These are phyloP conservation scores for Zaprionus lineosus DNA, from an alignment of 2,888 invertebrate species.

Conservation along the genomic window DNA sequence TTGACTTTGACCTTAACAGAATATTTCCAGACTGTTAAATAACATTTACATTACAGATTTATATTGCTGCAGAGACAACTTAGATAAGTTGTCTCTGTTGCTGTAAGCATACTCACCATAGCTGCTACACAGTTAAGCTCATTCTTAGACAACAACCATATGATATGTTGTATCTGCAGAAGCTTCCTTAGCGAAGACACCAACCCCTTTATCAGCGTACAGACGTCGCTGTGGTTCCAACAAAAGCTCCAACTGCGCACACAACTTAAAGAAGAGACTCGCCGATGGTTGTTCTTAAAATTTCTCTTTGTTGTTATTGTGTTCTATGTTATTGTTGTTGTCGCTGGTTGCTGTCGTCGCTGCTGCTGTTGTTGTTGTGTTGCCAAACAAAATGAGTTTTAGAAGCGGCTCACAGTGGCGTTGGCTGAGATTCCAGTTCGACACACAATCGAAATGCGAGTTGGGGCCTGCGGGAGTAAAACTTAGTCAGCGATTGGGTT, in stretches of 20 bases:
- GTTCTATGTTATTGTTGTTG: slow-evolving; percentile 18
- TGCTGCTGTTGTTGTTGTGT: slow-evolving; percentile 3
- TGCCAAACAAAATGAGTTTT: slow-evolving; percentile 37
- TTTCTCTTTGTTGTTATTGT: slow-evolving; percentile 9
- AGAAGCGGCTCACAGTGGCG: slow-evolving; percentile 26
- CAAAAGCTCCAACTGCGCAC: slow-evolving; percentile 46
- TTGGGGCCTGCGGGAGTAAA: too few relatives aligned
- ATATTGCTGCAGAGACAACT: too few relatives aligned
- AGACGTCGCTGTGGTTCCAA: not conserved
- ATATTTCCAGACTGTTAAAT: too few relatives aligned
- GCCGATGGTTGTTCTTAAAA: slow-evolving; percentile 7
- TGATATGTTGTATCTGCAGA: too few relatives aligned
- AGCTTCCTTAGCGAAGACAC: slow-evolving; percentile 6
- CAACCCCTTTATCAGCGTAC: too few relatives aligned
- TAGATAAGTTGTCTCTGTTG: too few relatives aligned
- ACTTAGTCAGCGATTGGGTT: not conserved
- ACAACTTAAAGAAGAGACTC: slow-evolving; percentile 34
- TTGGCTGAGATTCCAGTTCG: slow-evolving; percentile 43
- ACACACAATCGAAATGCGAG: slow-evolving; percentile 24
- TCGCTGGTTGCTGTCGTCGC: not conserved
- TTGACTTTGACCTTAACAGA: too few relatives aligned
- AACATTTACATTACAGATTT: too few relatives aligned
- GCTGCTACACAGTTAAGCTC: too few relatives aligned
- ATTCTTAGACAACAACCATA: too few relatives aligned
- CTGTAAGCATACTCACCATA: too few relatives aligned